A percentile compares a stretch with the other conserved stretches of the same genome.
These are phyloP conservation scores for Astreopora myriophthalma DNA, from an alignment of 64 coral and sea anemone species.

Conservation along the genomic window DNA sequence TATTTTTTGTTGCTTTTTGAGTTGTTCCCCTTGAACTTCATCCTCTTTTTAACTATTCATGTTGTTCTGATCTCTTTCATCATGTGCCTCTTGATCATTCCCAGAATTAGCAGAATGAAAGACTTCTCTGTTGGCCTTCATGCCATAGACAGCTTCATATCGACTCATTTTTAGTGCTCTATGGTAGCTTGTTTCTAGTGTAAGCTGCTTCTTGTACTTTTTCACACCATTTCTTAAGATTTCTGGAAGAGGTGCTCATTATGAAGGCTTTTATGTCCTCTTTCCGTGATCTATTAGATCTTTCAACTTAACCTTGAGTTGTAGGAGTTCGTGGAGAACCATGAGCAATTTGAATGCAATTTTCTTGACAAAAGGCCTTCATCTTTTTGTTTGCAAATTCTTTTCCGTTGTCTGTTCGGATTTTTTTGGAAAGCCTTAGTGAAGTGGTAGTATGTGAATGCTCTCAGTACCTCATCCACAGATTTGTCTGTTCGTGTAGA, in stretches of 20 bases:
- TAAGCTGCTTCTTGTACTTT: neutral
- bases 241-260: neutral
- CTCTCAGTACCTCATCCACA: neutral
- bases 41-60: no score
- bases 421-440: neutral
- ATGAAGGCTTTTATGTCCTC: slow-evolving; percentile 11
- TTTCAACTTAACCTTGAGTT: neutral
- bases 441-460: neutral
- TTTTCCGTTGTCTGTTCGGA: neutral
- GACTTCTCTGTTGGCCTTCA: neutral
- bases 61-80: no score
- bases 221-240: neutral
- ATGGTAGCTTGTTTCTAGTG: neutral
- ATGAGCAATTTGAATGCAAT: neutral
- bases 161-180: neutral
- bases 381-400: neutral
- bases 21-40: no score
- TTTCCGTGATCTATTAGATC: neutral
- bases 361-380: neutral
- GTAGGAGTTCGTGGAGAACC: neutral
- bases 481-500: neutral
- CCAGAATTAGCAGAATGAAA: no score
- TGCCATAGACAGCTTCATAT: neutral
- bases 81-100: no score
- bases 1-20: no score